Base-by-base conservation (phyloP, 2,113 vertebrate genomes). In the Paradisaea rubra region DNA sequence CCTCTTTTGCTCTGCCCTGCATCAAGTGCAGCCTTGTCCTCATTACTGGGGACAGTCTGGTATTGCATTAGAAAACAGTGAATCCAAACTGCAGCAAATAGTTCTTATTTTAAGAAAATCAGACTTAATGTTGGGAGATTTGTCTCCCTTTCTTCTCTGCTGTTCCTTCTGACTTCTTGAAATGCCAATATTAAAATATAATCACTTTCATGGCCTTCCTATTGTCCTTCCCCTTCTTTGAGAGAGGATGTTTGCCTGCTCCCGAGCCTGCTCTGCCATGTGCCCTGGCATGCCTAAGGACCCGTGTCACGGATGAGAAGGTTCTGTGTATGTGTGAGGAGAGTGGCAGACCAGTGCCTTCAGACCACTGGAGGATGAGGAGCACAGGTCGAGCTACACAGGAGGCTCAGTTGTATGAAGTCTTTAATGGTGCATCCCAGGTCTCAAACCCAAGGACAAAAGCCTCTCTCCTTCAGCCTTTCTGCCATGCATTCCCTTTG, bases 271-370 rank as follows among this genome's bases (percentile, higher is more conserved):
- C 45, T 41, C 31, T 79, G 39, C 9, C 52, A 35, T 0, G 1
- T 33, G 14, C 25, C 14, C 42, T 73, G 59, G 37, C 2, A 0
- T 6, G 5, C 39, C 52, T 31, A 50, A 64, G 47, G 19, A 73
- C 22, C 28, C 3, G 0, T 35, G 2, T 33, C 3, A 1, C 1
- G 5, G 25, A 22, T 57, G 60, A 66, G 52, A 61, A 91, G 37
- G 39, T 76, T 31, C n/a, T 31, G 20, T 10, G 0, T 45, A 5
- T 3, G 0, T 44, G 47, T 28, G 18, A 16, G 63, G 25, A 63
- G n/a, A n/a, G 65, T 3, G 3, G 35, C 25, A 85, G 25, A 31
- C 1, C 41, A 42, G 20, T 52, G 54, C 50, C 4, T 4, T 33
- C 53, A 59, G 30, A 45, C 31, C 12, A 3, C 68, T 74, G 33